phyloP scores from a whole-genome alignment of 2,113 vertebrate genomes.

The Elephantulus edwardii region DNA sequence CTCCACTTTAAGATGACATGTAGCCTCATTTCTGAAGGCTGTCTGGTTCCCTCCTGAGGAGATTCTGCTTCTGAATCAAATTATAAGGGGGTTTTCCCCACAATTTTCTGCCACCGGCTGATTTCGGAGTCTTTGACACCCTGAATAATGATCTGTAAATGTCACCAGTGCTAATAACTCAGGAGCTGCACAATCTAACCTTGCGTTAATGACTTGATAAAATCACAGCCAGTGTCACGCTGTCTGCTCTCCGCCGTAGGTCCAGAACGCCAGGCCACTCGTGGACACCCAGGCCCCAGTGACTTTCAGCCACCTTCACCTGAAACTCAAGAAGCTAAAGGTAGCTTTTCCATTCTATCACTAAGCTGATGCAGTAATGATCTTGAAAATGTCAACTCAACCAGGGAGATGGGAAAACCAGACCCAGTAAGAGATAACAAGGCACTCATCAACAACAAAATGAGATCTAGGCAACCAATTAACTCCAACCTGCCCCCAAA shows the following conservation, averaged over 20 bases:
- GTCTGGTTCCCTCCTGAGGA: neutral
- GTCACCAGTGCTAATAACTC: neutral
- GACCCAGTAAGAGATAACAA: neutral
- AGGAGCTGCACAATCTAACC: neutral
- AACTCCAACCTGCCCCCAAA: accelerated
- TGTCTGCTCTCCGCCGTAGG: constrained; percentile 78
- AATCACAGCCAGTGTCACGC: neutral
- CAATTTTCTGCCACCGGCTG: neutral
- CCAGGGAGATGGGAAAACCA: neutral
- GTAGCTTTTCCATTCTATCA: constrained; percentile 60
- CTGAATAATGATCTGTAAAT: constrained; percentile 30
- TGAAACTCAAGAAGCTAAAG: constrained; percentile 85
- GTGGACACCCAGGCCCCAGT: constrained; percentile 80
- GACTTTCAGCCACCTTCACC: constrained; percentile 78
- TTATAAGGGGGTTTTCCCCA: neutral
- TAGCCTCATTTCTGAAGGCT: neutral
- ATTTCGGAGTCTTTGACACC: constrained; percentile 37
- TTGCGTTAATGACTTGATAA: neutral
- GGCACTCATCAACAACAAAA: neutral
- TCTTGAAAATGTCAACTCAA: neutral
- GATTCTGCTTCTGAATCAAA: neutral
- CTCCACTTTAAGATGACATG: neutral
- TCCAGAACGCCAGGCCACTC: constrained; percentile 82
- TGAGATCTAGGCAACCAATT: neutral
- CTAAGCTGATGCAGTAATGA: too few relatives aligned